phyloP scores from a whole-genome alignment of 2,888 invertebrate species.

The Fragum whitleyi region DNA sequence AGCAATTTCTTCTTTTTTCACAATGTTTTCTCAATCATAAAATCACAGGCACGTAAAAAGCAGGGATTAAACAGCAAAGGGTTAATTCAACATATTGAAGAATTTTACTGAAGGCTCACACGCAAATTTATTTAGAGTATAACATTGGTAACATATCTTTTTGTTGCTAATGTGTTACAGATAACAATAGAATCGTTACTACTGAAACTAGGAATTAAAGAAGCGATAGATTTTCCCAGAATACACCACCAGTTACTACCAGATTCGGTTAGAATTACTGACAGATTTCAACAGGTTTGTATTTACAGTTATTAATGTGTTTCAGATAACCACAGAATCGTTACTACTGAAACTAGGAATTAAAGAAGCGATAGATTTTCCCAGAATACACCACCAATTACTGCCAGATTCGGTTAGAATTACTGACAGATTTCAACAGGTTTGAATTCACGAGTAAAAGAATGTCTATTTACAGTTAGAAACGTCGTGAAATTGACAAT shows the following conservation, averaged over 20 bases:
- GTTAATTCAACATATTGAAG: too few relatives aligned
- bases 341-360: constrained; percentile 89
- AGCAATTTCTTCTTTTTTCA: too few relatives aligned
- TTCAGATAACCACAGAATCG: constrained; percentile 89
- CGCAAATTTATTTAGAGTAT: too few relatives aligned
- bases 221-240: constrained; percentile 63
- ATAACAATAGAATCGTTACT: constrained; percentile 91
- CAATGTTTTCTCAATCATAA: too few relatives aligned
- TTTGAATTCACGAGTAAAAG: too few relatives aligned
- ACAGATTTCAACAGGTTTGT: constrained; percentile 15
- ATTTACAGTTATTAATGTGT: too few relatives aligned
- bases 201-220: constrained; percentile 86
- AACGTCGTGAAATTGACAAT: too few relatives aligned
- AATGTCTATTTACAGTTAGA: too few relatives aligned
- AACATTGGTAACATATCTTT: too few relatives aligned
- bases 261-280: constrained; percentile 7
- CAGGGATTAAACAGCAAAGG: too few relatives aligned
- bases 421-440: constrained; percentile 13
- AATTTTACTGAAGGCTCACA: too few relatives aligned
- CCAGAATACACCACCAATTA: constrained; percentile 66
- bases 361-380: constrained; percentile 64
- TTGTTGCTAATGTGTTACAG: constrained; percentile 87
- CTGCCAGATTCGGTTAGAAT: constrained; percentile 42
- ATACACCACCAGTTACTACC: constrained; percentile 69
- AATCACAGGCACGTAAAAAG: too few relatives aligned